These are phyloP conservation scores for Sebastes aleutianus DNA, from an alignment of 2,797 vertebrate genomes.

Conservation along the genomic window DNA sequence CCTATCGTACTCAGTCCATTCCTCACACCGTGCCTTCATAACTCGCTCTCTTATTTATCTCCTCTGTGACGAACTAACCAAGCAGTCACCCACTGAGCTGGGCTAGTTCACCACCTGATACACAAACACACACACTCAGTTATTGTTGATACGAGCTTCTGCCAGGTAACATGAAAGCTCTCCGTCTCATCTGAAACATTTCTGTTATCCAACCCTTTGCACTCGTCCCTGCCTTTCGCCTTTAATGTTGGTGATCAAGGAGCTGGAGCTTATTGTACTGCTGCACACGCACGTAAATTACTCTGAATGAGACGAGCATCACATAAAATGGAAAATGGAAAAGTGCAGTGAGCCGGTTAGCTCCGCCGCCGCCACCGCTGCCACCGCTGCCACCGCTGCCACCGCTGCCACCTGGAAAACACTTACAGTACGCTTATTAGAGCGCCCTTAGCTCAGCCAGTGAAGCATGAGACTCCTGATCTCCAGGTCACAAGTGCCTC, in stretches of 20 bases:
- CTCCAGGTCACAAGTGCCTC: conserved; percentile 45
- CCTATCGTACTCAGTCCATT: conserved; percentile 18
- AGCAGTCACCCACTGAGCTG: conserved; percentile 2
- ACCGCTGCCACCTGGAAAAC: conserved; percentile 45
- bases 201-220: background rate
- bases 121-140: background rate
- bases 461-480: conserved; percentile 24
- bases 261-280: conserved; percentile 32
- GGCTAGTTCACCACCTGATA: background rate
- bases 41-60: conserved; percentile 43
- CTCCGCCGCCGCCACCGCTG: conserved; percentile 27
- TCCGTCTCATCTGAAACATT: background rate
- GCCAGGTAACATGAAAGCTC: background rate
- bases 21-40: conserved; percentile 23
- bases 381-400: too few species aligned
- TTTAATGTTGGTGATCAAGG: conserved; percentile 10
- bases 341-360: conserved; percentile 46
- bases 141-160: background rate
- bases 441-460: conserved; percentile 8
- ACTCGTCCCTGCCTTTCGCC: background rate
- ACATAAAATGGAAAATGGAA: conserved; percentile 54
- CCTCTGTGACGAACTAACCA: background rate
- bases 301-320: conserved; percentile 24
- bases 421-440: conserved; percentile 23
- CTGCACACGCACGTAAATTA: conserved; percentile 29